Evolutionary conservation across 2,888 invertebrate genomes (phyloP), one percentile per base, ranked within the genome.

Genomic region (Biston stratarius): DNA sequence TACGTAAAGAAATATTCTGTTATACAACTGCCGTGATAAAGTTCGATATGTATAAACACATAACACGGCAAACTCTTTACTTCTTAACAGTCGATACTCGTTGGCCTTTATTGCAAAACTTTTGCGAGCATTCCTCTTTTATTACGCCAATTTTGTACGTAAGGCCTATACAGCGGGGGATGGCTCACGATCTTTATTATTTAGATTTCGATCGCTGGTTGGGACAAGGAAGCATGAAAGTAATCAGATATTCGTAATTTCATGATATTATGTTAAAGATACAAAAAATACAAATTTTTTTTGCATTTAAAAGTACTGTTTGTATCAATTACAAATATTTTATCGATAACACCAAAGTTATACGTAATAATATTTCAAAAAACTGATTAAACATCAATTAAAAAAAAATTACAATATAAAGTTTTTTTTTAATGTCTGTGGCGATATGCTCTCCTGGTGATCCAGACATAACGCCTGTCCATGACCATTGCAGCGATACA

Each of bases 101-200:
- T 90, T 87, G 89, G 71, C 86, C 87, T 92, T 93, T 94, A 94
- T 94, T 94, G 91, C 92, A 82, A 94, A 94, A 94, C 90, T 94
- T 94, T 93, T 85, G 86, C 89, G 85, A 87, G 91, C 93, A 92
- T 93, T 93, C 88, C 93, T 90, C 92, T 92, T 93, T 93, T 94
- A 94, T 93, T 93, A 92, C 94, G 87, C 90, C 92, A 93, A 93
- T 93, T 94, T 92, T 91, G 92, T 91, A 87, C 89, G 88, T 91
- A 91, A 92, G 24, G 92, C 92, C 92, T 89, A 91, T 90, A 86
- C 88, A 81, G 83, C 83, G 83, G 85, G 86, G 86, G 74, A 73
- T 74, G 83, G 77, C 77, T 77, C 81, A 86, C 89, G 86, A 90
- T 91, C 90, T 92, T 91, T 92, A 91, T 92, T 92, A 92, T 92